Evolutionary conservation across 2,888 invertebrate genomes (phyloP), one percentile per base, ranked within the genome.

Genomic region (Rhamphomyia laevipes): DNA sequence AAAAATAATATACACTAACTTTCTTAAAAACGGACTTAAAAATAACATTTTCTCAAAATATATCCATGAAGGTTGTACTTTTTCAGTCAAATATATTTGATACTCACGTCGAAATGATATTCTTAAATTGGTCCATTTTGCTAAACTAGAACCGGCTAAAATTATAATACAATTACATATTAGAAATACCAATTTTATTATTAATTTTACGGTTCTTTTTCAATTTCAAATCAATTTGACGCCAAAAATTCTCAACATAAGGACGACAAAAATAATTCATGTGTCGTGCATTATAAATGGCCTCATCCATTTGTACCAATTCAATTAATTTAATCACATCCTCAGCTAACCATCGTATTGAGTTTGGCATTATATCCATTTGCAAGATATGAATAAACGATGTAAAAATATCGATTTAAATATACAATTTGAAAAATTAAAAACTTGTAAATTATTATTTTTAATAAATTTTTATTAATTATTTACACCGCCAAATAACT

Each of bases 31-130:
- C 1, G 67, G 65, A 58, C 65, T 65, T 45, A 68, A 48, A 31
- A 68, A 68, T 48, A 66, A 63, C 68, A 68, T 69, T 13, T 65
- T 64, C 48, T 69, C 66, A 44, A 68, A 68, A 51, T 64, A 69
- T 3, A 64, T 62, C 69, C 69, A 69, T 41, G 65, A 66, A 0
- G 68, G 66, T 2, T 64, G 62, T 2, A 64, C 61, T 53, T 67
- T 66, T 50, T 66, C 66, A 27, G 65, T 65, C 46, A 66, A 55
- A 49, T 63, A 66, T 46, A 63, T 65, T 5, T 65, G 63, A 50
- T 66, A 68, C 50, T 68, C 68, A n/a, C 68, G 60, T 2, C 69
- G 61, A 51, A 69, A 68, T 0, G 66, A 65, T 31, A 67, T 66
- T 11, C 69, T 58, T 18, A 68, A 51, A 53, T 67, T 67, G 4